phyloP scores from a whole-genome alignment of 1,140 invertebrate species.

The Helicoverpa armigera region DNA sequence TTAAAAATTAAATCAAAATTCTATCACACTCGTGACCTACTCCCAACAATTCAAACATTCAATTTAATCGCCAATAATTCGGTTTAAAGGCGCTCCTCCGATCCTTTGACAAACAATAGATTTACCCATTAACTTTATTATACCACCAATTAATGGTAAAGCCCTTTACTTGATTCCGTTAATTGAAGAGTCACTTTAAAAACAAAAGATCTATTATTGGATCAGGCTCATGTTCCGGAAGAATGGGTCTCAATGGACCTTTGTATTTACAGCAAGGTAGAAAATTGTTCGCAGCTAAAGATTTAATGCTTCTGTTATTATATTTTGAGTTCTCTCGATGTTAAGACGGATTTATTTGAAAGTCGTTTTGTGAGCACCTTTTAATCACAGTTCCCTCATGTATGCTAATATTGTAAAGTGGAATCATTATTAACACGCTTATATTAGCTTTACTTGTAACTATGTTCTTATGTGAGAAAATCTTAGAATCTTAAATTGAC shows the following conservation, averaged over 20 bases:
- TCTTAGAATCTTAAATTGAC: too few species aligned
- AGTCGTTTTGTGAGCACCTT: background rate
- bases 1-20: too few species aligned
- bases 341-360: background rate
- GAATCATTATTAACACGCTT: too few species aligned
- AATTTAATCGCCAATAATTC: too few species aligned
- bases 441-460: too few species aligned
- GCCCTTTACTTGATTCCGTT: slow-evolving; percentile 26
- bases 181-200: slow-evolving; percentile 43
- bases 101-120: slow-evolving; percentile 15
- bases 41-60: too few species aligned
- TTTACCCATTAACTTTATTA: slow-evolving; percentile 36
- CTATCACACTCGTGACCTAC: too few species aligned
- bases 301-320: slow-evolving; percentile 10
- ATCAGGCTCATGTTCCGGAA: slow-evolving; percentile 37
- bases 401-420: too few species aligned
- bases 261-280: slow-evolving; percentile 27
- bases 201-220: slow-evolving; percentile 43
- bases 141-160: slow-evolving; percentile 34
- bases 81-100: background rate
- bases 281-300: slow-evolving; percentile 14
- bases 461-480: too few species aligned
- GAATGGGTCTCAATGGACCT: slow-evolving; percentile 16
- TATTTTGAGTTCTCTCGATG: background rate
- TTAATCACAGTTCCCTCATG: background rate